Evolutionary conservation across 2,888 invertebrate genomes (phyloP).

Genomic region (Choristoneura rosaceana): DNA sequence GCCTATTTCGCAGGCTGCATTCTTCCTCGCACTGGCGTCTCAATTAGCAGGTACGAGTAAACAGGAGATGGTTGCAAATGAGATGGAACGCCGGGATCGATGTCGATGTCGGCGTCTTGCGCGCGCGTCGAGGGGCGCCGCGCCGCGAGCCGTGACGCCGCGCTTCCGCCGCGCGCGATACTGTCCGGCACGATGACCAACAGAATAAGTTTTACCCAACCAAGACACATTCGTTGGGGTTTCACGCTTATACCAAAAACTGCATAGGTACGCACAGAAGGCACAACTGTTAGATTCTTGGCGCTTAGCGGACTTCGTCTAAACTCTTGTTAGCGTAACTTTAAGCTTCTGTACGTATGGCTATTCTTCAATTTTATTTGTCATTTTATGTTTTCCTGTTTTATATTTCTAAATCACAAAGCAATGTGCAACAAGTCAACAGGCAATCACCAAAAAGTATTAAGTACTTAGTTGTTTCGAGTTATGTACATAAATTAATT

Average conservation of each 20-base stretch:
- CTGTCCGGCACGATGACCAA: constrained; percentile 64
- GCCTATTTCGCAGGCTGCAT: constrained; percentile 2
- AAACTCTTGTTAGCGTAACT: too few relatives aligned
- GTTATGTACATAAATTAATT: too few relatives aligned
- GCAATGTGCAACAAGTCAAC: too few relatives aligned
- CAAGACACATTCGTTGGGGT: neutral
- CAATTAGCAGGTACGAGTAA: constrained; percentile 20
- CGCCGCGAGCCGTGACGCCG: constrained; percentile 53
- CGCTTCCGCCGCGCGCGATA: constrained; percentile 47
- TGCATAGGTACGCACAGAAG: too few relatives aligned
- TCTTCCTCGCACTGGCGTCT: constrained; percentile 16
- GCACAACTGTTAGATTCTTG: too few relatives aligned
- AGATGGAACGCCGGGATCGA: constrained; percentile 65
- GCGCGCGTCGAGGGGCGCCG: constrained; percentile 50
- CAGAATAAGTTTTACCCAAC: constrained; percentile 20
- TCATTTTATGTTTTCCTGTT: too few relatives aligned
- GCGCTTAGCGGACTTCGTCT: too few relatives aligned
- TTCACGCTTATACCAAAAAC: too few relatives aligned
- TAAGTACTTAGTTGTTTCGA: too few relatives aligned
- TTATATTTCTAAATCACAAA: too few relatives aligned
- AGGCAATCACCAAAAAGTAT: too few relatives aligned
- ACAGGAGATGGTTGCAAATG: constrained; percentile 61
- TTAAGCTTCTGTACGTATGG: too few relatives aligned
- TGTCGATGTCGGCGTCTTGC: constrained; percentile 51
- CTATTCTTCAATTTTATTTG: neutral